Percentiles rank a stretch among this genome's conserved stretches.
Conservation (phyloP, 2,888 invertebrate species). For the Cantharis nigra region DNA sequence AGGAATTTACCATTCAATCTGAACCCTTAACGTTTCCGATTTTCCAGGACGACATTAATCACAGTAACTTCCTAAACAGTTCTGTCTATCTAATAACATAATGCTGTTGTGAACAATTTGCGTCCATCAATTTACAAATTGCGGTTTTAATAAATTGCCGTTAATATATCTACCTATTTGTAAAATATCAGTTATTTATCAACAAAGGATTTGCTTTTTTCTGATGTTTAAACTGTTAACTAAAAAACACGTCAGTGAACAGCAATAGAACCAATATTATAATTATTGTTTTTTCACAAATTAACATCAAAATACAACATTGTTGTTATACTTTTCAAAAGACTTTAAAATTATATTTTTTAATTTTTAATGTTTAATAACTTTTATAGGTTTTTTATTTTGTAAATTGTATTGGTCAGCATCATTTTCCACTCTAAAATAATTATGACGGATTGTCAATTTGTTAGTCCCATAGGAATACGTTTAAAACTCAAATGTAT, state of each 20-base stretch:
- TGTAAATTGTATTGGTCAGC: neutral
- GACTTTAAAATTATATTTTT: neutral
- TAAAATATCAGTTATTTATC: neutral
- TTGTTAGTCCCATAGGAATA: neutral
- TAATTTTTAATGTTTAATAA: neutral
- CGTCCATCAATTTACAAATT: constrained; percentile 20
- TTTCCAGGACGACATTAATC: constrained; percentile 15
- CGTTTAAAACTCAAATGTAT: neutral
- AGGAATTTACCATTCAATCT: neutral
- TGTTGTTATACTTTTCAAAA: neutral
- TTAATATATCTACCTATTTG: constrained; percentile 2
- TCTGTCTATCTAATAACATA: constrained; percentile 7
- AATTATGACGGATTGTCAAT: neutral
- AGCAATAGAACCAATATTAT: too few species aligned
- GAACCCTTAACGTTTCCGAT: constrained; percentile 12
- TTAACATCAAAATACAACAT: too few species aligned
- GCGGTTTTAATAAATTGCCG: constrained; percentile 20
- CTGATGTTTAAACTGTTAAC: too few species aligned
- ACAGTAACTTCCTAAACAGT: constrained; percentile 7
- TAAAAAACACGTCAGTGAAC: too few species aligned
- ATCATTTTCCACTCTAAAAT: neutral
- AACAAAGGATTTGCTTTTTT: neutral
- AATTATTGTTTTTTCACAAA: too few species aligned
- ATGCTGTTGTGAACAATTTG: constrained; percentile 13
- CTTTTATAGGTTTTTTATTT: neutral